phyloP scores from a whole-genome alignment of 2,113 vertebrate genomes.

The Eidolon helvum region DNA sequence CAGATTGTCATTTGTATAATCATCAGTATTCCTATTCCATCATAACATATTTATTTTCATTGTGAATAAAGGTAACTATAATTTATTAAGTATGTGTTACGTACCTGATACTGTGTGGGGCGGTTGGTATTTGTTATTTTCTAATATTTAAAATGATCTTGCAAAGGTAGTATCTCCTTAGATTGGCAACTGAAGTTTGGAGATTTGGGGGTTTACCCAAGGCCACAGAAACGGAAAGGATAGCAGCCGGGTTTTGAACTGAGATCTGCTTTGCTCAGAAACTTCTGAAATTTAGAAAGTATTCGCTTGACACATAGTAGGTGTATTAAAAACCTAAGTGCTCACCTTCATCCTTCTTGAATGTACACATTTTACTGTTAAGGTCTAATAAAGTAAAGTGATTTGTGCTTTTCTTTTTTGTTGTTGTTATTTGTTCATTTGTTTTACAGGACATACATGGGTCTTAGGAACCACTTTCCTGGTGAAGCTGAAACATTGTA shows the following conservation, averaged over 20 bases:
- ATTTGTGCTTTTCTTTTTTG: neutral
- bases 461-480: constrained; percentile 96
- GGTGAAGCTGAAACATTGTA: constrained; percentile 92
- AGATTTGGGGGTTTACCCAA: neutral
- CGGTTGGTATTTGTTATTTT: neutral
- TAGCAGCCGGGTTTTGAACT: neutral
- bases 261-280: constrained; percentile 27
- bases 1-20: neutral
- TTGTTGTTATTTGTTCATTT: constrained; percentile 22
- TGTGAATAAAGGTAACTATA: neutral
- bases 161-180: neutral
- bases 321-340: neutral
- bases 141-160: neutral
- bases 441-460: constrained; percentile 91
- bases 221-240: neutral
- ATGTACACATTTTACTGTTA: neutral
- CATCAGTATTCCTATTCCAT: neutral
- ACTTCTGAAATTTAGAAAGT: neutral
- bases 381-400: neutral
- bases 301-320: neutral
- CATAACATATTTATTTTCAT: neutral
- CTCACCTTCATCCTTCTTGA: neutral
- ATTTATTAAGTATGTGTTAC: neutral
- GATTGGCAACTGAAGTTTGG: neutral
- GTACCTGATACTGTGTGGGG: neutral